Evolutionary conservation across 30 jellyfish, hydroid and myxozoan genomes (phyloP), one percentile per base, ranked within the genome.

Genomic region (Cassiopea andromeda): DNA sequence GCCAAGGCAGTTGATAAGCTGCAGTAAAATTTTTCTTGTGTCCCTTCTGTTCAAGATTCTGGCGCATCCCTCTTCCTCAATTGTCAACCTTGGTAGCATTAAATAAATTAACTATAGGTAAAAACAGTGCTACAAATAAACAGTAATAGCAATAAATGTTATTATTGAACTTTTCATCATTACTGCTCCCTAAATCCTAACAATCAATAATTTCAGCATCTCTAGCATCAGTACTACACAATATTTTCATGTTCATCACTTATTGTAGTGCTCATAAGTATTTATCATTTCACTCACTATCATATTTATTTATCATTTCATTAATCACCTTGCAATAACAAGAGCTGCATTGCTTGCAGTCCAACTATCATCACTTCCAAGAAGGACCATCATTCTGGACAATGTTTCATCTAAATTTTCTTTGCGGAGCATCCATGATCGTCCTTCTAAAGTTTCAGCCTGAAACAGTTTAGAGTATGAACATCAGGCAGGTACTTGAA

Each of bases 1-100:
- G 1, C 92, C 95, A 60, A 95, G 95, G n/a, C 96, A 96, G 38
- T 75, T 69, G 6, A 95, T 91, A 43, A 90, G 92, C 45, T 57
- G 91, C 61, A 91, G 78, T 50, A 96, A 82, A 7, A 90, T 44
- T 82, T 84, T 91, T 69, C 90, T 87, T 75, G 96, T 81, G 82
- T 83, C 90, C 19, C 94, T 59, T 44, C 94, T 48, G 78, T 96
- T 96, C 83, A 96, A 72, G 48, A 96, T 91, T 46, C 99, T 75
- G 9, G 99, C 99, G 61, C 99, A 96, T 12, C 99, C 99, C 72
- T 96, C 99, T 83, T 96, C 99, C 54, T 88, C 97, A 16, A 88
- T 84, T 8, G 98, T 87, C 77, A 96, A 47, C 90, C 99, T 96
- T 77, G 45, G 77, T 79, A 49, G 18, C 47, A 88, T n/a, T 1